These are phyloP conservation scores for Morpho deidamia DNA, from an alignment of 2,888 invertebrate species.

Conservation along the genomic window DNA sequence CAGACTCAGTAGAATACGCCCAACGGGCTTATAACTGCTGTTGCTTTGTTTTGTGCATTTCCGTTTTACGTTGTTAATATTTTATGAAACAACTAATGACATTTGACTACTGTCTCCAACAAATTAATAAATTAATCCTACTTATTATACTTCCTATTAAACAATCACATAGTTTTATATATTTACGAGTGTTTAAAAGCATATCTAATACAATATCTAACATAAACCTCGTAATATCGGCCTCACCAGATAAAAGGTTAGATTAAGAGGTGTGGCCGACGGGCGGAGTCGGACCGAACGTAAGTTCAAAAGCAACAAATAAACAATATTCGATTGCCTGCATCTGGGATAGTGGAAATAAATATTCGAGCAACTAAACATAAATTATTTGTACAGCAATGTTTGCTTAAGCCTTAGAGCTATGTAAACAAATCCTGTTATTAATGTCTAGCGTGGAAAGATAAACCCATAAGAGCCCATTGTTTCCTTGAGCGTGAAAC, in stretches of 20 bases:
- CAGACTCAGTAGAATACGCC: too few relatives aligned
- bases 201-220: too few relatives aligned
- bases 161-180: too few relatives aligned
- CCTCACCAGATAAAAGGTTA: conserved; percentile 19
- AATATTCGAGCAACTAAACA: conserved; percentile 17
- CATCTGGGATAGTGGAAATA: conserved; percentile 24
- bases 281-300: conserved; percentile 53
- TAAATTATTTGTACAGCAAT: conserved; percentile 20
- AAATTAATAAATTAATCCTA: too few relatives aligned
- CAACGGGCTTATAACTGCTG: too few relatives aligned
- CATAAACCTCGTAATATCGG: conserved; percentile 18
- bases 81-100: too few relatives aligned
- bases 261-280: conserved; percentile 48
- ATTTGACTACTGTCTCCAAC: too few relatives aligned
- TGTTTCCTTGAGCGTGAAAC: conserved; percentile 4
- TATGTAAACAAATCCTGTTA: conserved; percentile 12
- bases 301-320: conserved; percentile 47
- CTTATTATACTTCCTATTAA: too few relatives aligned
- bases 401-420: conserved; percentile 19
- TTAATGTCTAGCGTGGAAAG: conserved; percentile 7
- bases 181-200: neutral
- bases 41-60: too few relatives aligned
- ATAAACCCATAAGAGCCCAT: neutral
- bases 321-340: conserved; percentile 42
- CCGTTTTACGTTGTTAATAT: too few relatives aligned